Evolutionary conservation across 2,888 invertebrate genomes (phyloP).

Genomic region (Bellardia bayeri): DNA sequence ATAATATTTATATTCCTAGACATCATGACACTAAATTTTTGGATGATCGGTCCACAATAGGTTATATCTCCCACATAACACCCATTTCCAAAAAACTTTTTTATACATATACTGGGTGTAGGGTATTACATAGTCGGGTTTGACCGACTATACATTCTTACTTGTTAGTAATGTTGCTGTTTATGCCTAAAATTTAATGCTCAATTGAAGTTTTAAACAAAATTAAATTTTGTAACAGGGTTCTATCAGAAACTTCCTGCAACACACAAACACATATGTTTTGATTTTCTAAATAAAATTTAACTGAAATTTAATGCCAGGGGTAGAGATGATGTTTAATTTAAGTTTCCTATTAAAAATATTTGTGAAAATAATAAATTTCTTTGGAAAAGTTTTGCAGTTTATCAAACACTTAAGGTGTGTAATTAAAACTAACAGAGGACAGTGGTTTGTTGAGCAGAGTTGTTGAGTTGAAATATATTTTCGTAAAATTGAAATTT

Average conservation of each 20-base stretch:
- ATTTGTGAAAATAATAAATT: conserved; percentile 33
- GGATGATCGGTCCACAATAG: too few species aligned
- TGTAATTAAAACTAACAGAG: conserved; percentile 24
- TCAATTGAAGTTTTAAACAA: conserved; percentile 36
- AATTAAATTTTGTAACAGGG: not conserved
- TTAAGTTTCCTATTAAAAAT: conserved; percentile 13
- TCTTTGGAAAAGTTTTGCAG: conserved; percentile 57
- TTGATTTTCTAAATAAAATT: conserved; percentile 28
- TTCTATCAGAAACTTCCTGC: not conserved
- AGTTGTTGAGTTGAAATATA: not conserved
- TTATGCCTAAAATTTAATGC: conserved; percentile 27
- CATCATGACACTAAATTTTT: too few species aligned
- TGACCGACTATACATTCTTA: too few species aligned
- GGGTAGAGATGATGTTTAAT: not conserved
- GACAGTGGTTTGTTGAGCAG: conserved; percentile 40
- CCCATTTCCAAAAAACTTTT: too few species aligned
- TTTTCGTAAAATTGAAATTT: too few species aligned
- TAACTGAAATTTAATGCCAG: conserved; percentile 31
- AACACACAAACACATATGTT: conserved; percentile 4
- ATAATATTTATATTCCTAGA: too few species aligned
- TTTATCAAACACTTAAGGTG: conserved; percentile 61
- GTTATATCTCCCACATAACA: too few species aligned
- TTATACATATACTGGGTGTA: too few species aligned
- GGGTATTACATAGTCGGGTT: too few species aligned
- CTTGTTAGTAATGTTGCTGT: not conserved